Evolutionary conservation across 2,113 vertebrate genomes (phyloP), one percentile per base, ranked within the genome.

Genomic region (Alethe diademata): DNA sequence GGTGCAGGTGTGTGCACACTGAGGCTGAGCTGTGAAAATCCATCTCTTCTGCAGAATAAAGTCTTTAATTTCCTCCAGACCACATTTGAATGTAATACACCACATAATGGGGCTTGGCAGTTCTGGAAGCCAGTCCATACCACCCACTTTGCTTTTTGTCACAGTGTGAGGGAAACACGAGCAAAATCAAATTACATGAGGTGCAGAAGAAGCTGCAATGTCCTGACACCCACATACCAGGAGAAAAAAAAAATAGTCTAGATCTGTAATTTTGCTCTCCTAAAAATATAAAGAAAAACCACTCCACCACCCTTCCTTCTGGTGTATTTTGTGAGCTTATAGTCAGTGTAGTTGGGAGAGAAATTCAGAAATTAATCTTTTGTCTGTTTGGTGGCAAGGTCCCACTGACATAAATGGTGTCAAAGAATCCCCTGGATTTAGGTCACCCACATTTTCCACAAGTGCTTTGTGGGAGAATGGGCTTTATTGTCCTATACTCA

Each of bases 141-240:
- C 86, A 19, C 83, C 94, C 89, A 84, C 86, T 60, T 84, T 50
- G 48, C 42, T 92, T 75, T 79, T 83, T 92, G 65, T 91, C 86
- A 26, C 5, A 60, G 43, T 9, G 10, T 47, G 69, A 93, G 40
- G 72, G 72, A 89, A 91, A 51, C 65, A 80, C 1, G 11, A 90
- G 88, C 48, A 90, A 91, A 93, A 72, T 82, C 25, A 3, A 25
- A 54, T 89, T 92, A 72, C 40, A 17, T 23, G 61, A 91, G 76
- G 70, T 89, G 80, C 75, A 61, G 57, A 69, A 78, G 65, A 88
- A 88, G 40, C 61, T 93, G 91, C 83, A 82, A 89, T 76, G 76
- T 81, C 92, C 86, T 78, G 86, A 91, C 83, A 85, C 83, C 86
- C 89, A 91, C 83, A 5, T 56, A 71, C 25, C 35, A 40, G 11